Evolutionary conservation across 1,140 invertebrate species (phyloP).

Genomic region (Doryteuthis pealeii): DNA sequence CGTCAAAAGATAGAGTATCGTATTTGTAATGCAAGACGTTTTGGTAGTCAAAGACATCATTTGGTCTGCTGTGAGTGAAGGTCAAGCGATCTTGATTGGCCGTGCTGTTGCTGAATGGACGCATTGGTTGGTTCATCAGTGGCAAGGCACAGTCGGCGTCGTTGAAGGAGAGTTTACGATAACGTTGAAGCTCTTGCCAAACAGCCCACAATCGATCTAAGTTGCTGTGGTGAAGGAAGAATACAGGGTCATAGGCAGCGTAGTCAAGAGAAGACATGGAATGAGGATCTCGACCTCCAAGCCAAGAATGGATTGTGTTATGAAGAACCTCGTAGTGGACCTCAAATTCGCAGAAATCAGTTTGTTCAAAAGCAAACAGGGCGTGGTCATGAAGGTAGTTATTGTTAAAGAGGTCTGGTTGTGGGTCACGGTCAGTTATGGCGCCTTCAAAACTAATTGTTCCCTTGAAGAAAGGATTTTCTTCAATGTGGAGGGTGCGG

Average conservation of each 20-base stretch:
- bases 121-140: slow-evolving; percentile 12
- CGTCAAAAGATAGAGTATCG: slow-evolving; percentile 31
- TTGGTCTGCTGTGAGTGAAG: slow-evolving; percentile 12
- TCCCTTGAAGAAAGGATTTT: slow-evolving; percentile 32
- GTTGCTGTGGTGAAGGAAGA: slow-evolving; percentile 29
- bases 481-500: slow-evolving; percentile 16
- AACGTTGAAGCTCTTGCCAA: slow-evolving; percentile 24
- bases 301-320: slow-evolving; percentile 32
- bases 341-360: slow-evolving; percentile 28
- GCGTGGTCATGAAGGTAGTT: slow-evolving; percentile 19
- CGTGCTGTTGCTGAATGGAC: slow-evolving; percentile 17
- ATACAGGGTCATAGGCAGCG: slow-evolving; percentile 29
- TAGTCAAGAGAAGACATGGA: slow-evolving; percentile 21
- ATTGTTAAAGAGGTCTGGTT: slow-evolving; percentile 25
- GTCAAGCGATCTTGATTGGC: slow-evolving; percentile 16
- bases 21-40: slow-evolving; percentile 26
- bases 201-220: slow-evolving; percentile 25
- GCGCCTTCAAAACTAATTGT: slow-evolving; percentile 16
- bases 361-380: slow-evolving; percentile 28
- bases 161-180: slow-evolving; percentile 14
- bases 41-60: slow-evolving; percentile 30
- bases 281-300: slow-evolving; percentile 22
- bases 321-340: slow-evolving; percentile 31
- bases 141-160: slow-evolving; percentile 11
- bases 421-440: slow-evolving; percentile 26